Conservation (phyloP, 2,113 vertebrate genomes). For the Mohoua ochrocephala region DNA sequence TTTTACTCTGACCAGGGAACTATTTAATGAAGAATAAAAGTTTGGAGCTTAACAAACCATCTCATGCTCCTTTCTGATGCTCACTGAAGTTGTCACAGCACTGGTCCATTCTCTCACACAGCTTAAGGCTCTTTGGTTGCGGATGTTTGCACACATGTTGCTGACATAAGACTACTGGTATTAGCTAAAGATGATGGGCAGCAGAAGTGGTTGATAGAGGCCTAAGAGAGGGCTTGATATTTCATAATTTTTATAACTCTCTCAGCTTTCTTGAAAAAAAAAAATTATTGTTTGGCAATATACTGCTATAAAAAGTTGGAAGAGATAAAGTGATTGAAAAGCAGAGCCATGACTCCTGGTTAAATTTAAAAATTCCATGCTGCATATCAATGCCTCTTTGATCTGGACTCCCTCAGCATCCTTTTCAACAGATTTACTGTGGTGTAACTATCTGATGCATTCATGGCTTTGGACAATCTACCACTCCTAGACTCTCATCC, state of each 20-base stretch:
- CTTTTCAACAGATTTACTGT: neutral
- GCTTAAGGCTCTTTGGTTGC: neutral
- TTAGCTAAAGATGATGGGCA: neutral
- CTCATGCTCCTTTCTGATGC: neutral
- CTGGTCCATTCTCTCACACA: neutral
- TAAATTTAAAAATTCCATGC: neutral
- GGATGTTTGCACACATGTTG: neutral
- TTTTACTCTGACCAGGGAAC: neutral
- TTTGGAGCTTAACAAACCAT: neutral
- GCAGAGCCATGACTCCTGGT: neutral
- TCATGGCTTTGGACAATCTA: neutral
- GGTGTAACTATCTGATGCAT: neutral
- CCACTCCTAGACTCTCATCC: neutral
- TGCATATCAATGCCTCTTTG: neutral
- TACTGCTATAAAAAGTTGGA: neutral
- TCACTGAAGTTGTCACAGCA: neutral
- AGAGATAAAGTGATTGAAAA: neutral
- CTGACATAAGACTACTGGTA: neutral
- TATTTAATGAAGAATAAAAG: neutral
- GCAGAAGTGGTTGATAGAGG: neutral
- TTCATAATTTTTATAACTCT: neutral
- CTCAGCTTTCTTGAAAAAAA: neutral
- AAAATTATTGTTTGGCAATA: neutral
- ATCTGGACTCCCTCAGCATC: neutral
- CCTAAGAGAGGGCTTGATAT: fast-evolving